Evolutionary conservation across 1,140 invertebrate genomes (phyloP).

Genomic region (Heterodera carotae): DNA sequence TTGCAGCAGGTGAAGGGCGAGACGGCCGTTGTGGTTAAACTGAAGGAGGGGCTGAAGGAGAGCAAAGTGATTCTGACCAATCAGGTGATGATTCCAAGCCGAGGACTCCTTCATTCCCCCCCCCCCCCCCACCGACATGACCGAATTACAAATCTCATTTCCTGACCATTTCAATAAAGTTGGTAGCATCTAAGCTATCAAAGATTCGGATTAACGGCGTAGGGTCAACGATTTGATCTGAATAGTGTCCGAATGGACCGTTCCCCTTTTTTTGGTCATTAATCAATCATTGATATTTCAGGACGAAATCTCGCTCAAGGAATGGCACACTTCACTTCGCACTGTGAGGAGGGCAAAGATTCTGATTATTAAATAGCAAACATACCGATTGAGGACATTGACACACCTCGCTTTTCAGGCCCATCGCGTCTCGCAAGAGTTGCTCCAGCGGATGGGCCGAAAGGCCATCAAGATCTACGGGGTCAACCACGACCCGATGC

Average conservation of each 20-base stretch:
- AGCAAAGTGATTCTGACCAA: conserved; percentile 86
- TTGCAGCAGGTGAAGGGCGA: conserved; percentile 85
- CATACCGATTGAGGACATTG: background rate
- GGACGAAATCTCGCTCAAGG: conserved; percentile 74
- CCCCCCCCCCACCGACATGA: no score
- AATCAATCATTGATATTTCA: conserved; percentile 46
- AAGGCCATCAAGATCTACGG: conserved; percentile 96
- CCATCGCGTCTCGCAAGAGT: conserved; percentile 86
- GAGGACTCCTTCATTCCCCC: no score
- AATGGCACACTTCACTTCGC: conserved; percentile 86
- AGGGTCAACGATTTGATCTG: no score
- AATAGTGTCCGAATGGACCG: no score
- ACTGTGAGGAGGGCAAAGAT: conserved; percentile 69
- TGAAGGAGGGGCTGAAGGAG: conserved; percentile 74
- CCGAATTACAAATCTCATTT: no score
- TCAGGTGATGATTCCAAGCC: conserved; percentile 72
- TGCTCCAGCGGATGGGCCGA: conserved; percentile 87
- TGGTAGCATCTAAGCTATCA: no score
- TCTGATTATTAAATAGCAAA: no score
- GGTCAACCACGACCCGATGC: conserved; percentile 70
- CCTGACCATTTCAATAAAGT: no score
- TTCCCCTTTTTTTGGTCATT: no score
- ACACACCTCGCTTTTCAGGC: conserved; percentile 68
- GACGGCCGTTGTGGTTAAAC: conserved; percentile 86
- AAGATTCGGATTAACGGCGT: no score